A percentile compares a stretch with the other conserved stretches of the same genome.
These are phyloP conservation scores for Epistrophe eligans DNA, from an alignment of 2,888 invertebrate species.

Conservation along the genomic window DNA sequence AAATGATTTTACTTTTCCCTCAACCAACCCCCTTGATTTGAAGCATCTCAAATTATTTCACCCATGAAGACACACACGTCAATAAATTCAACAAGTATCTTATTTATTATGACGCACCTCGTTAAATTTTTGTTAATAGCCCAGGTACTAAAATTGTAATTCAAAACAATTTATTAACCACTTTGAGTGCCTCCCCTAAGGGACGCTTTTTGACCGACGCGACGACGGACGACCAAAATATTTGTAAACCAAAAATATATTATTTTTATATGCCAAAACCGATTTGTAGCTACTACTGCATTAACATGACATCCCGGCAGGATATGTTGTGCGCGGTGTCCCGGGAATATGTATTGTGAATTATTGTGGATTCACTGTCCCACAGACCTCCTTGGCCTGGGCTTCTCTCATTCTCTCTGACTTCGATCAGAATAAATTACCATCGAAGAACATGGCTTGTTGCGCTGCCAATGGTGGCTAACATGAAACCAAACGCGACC, in stretches of 20 bases:
- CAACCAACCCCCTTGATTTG: no score
- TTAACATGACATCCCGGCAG: slow-evolving; percentile 62
- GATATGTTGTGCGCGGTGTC: slow-evolving; percentile 42
- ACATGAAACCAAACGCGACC: slow-evolving; percentile 72
- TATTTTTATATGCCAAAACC: slow-evolving; percentile 41
- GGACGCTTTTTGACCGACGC: not conserved
- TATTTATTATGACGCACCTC: slow-evolving; percentile 24
- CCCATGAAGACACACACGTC: not conserved
- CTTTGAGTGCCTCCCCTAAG: slow-evolving; percentile 41
- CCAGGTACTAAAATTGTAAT: slow-evolving; percentile 55
- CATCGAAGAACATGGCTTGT: slow-evolving; percentile 71
- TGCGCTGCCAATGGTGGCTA: slow-evolving; percentile 72
- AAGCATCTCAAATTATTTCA: not conserved
- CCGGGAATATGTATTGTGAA: slow-evolving; percentile 47
- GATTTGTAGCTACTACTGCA: slow-evolving; percentile 71
- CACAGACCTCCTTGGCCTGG: slow-evolving; percentile 27
- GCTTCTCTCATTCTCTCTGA: not conserved
- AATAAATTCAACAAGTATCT: not conserved
- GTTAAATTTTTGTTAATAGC: slow-evolving; percentile 58
- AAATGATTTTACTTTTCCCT: no score
- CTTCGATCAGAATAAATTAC: slow-evolving; percentile 71
- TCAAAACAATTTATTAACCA: slow-evolving; percentile 66
- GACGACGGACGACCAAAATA: not conserved
- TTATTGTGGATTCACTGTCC: slow-evolving; percentile 41
- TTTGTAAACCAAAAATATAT: slow-evolving; percentile 41